These are phyloP conservation scores for Hydrotaea diabolus DNA, from an alignment of 2,888 invertebrate species.

Conservation along the genomic window DNA sequence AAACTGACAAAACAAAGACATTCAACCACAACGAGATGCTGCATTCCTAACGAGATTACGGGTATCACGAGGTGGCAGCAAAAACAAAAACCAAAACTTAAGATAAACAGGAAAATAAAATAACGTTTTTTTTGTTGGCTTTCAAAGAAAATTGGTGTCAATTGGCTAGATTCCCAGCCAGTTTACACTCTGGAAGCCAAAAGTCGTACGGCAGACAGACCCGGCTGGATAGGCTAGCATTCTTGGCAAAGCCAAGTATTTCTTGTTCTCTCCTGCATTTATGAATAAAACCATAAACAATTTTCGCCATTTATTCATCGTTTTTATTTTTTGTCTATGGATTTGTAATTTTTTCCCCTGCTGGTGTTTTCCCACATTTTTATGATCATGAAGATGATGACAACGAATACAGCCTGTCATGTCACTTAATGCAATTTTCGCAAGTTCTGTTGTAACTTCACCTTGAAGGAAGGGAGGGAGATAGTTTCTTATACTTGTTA, in stretches of 20 bases:
- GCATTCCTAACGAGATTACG: neutral
- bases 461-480: neutral
- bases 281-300: conserved; percentile 47
- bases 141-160: conserved; percentile 46
- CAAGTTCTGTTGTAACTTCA: conserved; percentile 34
- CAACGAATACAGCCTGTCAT: neutral
- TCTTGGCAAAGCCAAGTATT: neutral
- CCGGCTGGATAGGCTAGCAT: neutral
- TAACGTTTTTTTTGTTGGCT: neutral
- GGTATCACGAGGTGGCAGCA: neutral
- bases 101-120: conserved; percentile 1
- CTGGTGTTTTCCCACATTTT: conserved; percentile 5
- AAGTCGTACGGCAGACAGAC: neutral
- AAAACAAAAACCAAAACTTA: neutral
- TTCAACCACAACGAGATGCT: neutral
- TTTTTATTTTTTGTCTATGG: neutral
- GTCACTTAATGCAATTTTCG: neutral
- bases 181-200: neutral
- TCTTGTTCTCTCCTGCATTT: neutral
- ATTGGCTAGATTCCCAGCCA: conserved; percentile 53
- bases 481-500: too few relatives aligned
- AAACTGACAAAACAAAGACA: neutral
- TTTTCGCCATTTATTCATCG: conserved; percentile 25
- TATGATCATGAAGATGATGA: conserved; percentile 1
- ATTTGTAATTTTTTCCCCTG: too few relatives aligned